These are phyloP conservation scores for Trogon melanurus DNA, from an alignment of 2,113 vertebrate species.

Conservation along the genomic window DNA sequence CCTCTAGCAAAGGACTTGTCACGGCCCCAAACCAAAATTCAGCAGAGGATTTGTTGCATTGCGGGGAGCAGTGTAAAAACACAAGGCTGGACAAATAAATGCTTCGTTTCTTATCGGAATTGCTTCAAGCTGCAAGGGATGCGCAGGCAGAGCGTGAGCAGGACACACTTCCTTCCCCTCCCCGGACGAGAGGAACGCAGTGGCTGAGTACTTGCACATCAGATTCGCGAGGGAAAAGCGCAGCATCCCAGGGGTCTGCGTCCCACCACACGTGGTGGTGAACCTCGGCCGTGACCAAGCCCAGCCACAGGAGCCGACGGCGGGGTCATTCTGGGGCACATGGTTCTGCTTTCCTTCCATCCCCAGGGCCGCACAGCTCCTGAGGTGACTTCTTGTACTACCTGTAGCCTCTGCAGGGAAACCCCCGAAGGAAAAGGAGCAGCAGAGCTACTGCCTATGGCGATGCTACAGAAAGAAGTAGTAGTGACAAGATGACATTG, in stretches of 20 bases:
- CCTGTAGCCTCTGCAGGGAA: not conserved
- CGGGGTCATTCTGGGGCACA: accelerated
- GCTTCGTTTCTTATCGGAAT: not conserved
- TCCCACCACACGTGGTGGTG: accelerated
- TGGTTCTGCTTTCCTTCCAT: not conserved
- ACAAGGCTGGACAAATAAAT: not conserved
- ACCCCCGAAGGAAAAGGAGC: conserved; percentile 3
- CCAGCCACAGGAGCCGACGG: not conserved
- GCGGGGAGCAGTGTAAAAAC: not conserved
- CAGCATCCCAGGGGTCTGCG: not conserved
- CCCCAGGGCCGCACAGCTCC: accelerated
- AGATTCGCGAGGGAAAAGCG: not conserved
- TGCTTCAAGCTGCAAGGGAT: not conserved
- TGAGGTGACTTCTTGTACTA: not conserved
- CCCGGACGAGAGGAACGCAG: not conserved
- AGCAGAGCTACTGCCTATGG: conserved; percentile 39
- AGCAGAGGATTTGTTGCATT: not conserved
- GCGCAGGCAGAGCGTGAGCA: accelerated
- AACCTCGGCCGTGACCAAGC: not conserved
- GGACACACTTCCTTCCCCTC: not conserved
- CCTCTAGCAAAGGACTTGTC: not conserved
- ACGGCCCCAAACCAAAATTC: not conserved
- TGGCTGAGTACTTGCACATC: not conserved
- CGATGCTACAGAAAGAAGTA: not conserved
- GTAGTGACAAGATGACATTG: conserved; percentile 61